These are phyloP conservation scores for Zaprionus capensis DNA, from an alignment of 1,140 invertebrate species.

Conservation along the genomic window DNA sequence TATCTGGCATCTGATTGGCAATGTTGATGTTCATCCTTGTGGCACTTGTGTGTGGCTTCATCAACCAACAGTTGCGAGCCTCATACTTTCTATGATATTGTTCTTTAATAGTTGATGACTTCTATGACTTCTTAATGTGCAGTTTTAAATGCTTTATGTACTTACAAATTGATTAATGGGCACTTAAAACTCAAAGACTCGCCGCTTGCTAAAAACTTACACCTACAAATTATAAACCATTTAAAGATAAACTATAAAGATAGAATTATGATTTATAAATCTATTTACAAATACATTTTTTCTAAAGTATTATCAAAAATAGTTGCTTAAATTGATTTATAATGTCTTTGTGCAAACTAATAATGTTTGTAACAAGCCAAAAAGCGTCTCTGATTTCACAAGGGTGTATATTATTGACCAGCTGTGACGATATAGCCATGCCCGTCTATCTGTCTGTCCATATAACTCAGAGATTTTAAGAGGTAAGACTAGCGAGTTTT, in stretches of 20 bases:
- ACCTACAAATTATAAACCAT: neutral
- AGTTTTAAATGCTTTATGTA: constrained; percentile 1
- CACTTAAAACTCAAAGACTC: constrained; percentile 9
- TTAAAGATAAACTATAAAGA: neutral
- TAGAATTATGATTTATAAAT: no score
- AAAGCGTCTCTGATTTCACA: no score
- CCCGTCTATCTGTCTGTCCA: no score
- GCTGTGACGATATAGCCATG: no score
- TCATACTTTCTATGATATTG: neutral
- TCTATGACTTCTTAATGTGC: neutral
- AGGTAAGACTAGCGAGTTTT: no score
- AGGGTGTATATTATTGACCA: no score
- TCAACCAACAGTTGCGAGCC: neutral
- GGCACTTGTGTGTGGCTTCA: neutral
- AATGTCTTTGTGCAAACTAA: no score
- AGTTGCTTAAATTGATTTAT: no score
- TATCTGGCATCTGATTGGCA: constrained; percentile 4
- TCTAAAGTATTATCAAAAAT: no score
- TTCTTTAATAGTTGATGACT: neutral
- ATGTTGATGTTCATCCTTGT: neutral
- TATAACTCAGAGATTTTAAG: no score
- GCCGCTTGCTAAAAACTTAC: neutral
- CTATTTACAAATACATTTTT: no score
- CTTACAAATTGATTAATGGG: constrained; percentile 15
- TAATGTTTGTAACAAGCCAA: no score